Conservation (phyloP, 2,797 vertebrate genomes). For the Urophycis tenuis region DNA sequence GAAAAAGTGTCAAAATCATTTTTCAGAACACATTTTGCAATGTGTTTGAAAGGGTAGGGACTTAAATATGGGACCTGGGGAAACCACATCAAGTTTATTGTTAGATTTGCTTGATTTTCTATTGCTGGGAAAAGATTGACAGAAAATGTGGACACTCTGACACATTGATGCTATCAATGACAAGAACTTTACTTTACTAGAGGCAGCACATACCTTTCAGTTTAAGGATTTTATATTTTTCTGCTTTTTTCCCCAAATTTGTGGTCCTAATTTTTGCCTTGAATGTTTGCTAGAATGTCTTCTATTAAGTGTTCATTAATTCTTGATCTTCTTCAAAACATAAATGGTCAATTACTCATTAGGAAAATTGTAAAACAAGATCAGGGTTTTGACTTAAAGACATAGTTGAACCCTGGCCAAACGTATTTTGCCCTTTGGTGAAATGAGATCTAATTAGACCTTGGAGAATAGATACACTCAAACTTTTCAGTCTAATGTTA, state of each 20-base stretch:
- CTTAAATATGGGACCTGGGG: neutral
- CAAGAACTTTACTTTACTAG: too few species aligned
- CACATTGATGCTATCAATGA: too few species aligned
- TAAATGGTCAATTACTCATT: slow-evolving; percentile 21
- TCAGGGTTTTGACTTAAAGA: neutral
- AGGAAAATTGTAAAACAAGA: slow-evolving; percentile 13
- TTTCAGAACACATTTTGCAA: neutral
- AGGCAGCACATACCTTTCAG: neutral
- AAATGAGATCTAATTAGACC: slow-evolving; percentile 59
- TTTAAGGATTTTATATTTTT: neutral
- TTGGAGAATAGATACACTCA: slow-evolving; percentile 46
- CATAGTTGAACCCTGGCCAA: slow-evolving; percentile 47
- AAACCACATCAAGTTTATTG: neutral
- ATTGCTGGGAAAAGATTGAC: neutral
- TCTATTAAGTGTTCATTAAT: neutral
- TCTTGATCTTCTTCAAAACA: neutral
- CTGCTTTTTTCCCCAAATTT: neutral
- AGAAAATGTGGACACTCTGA: neutral
- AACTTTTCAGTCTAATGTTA: slow-evolving; percentile 26
- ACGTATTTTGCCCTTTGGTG: slow-evolving; percentile 45
- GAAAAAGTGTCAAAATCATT: neutral
- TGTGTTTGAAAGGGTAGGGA: neutral
- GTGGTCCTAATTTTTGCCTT: neutral
- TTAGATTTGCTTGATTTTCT: too few species aligned
- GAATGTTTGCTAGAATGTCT: neutral